These are phyloP conservation scores for Lithobates pipiens DNA, from an alignment of 2,797 vertebrate genomes.

Conservation along the genomic window DNA sequence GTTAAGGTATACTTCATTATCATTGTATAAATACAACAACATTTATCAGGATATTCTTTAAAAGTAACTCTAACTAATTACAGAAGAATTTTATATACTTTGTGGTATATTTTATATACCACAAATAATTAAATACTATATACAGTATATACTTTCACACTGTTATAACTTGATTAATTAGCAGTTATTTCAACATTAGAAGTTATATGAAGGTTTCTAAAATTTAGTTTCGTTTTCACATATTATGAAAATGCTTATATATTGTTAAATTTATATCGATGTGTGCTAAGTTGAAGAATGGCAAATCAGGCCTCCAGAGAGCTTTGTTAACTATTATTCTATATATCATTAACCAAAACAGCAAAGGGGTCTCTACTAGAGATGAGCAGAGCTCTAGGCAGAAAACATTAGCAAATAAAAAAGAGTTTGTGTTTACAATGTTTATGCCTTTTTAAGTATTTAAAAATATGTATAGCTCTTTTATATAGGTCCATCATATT, in stretches of 20 bases:
- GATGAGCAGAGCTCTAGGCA: background rate
- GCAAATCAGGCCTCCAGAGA: constrained; percentile 10
- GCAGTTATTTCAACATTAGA: background rate
- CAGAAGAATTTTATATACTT: background rate
- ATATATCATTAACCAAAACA: constrained; percentile 15
- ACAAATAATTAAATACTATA: too few relatives aligned
- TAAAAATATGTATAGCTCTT: background rate
- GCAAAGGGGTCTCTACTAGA: background rate
- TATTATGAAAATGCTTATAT: background rate
- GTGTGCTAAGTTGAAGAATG: background rate
- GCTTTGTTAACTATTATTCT: constrained; percentile 17
- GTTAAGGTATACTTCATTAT: too few relatives aligned
- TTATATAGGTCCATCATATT: background rate
- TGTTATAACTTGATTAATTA: background rate
- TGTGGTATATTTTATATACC: background rate
- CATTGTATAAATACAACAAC: too few relatives aligned
- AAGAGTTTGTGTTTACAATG: background rate
- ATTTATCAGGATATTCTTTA: too few relatives aligned
- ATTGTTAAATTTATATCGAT: background rate
- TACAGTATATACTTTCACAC: too few relatives aligned
- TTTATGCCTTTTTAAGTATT: background rate
- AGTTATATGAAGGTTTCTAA: too few relatives aligned
- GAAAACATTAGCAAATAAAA: background rate
- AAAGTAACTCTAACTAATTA: background rate
- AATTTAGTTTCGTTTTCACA: background rate